Conservation (phyloP, 2,113 vertebrate species). For the Varanus komodoensis region DNA sequence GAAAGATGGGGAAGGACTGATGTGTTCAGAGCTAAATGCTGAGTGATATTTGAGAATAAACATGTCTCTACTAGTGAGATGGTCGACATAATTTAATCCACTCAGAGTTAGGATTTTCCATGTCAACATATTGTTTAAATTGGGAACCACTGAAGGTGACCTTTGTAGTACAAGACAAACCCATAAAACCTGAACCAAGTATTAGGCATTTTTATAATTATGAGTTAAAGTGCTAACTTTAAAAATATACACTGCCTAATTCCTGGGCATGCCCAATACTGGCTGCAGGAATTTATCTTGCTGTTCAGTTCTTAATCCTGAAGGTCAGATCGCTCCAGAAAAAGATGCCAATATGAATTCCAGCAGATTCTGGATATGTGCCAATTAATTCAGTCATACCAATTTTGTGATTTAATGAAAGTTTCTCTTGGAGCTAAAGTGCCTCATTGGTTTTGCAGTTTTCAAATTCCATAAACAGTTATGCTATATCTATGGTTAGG, state of each 20-base stretch:
- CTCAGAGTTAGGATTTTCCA: conserved; percentile 44
- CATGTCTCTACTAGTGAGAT: conserved; percentile 20
- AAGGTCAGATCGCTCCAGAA: background rate
- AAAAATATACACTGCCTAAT: background rate
- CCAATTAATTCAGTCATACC: background rate
- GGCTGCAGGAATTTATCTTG: background rate
- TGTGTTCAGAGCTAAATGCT: conserved; percentile 39
- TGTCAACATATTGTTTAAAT: conserved; percentile 32
- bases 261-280: background rate
- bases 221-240: background rate
- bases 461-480: background rate
- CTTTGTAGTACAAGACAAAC: conserved; percentile 42
- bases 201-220: background rate
- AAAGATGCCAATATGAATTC: background rate
- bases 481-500: background rate
- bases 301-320: background rate
- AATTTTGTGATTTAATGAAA: background rate
- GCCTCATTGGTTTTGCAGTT: background rate
- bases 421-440: background rate
- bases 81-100: conserved; percentile 18
- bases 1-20: conserved; percentile 38
- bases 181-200: background rate
- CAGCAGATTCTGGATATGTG: background rate
- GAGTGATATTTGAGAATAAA: conserved; percentile 33
- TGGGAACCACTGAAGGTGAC: conserved; percentile 25